A percentile compares a stretch with the other conserved stretches of the same genome.
Conservation (phyloP, 2,888 invertebrate genomes). For the Eucriotettix oculatus region DNA sequence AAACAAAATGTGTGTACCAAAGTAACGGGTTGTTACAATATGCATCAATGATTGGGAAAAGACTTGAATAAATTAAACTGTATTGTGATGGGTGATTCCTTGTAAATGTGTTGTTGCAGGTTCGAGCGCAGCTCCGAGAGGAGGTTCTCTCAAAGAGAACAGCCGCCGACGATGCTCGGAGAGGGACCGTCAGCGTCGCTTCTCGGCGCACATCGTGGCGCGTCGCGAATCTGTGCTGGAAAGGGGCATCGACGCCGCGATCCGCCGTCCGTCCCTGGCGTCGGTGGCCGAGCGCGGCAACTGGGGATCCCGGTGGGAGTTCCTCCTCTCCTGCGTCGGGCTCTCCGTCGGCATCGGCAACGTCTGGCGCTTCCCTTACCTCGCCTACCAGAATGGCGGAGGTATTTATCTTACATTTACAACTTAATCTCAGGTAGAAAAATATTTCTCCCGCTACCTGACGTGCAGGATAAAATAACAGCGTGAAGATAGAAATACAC, state of each 20-base stretch:
- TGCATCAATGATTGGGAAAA: too few relatives aligned
- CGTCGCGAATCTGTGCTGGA: constrained; percentile 18
- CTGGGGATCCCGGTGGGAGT: constrained; percentile 38
- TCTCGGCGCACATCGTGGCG: constrained; percentile 19
- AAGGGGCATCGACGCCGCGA: constrained; percentile 19
- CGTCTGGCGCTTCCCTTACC: constrained; percentile 73
- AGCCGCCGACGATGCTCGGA: constrained; percentile 12
- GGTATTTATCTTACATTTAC: constrained; percentile 25
- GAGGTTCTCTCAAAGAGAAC: constrained; percentile 16
- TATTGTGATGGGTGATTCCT: too few relatives aligned
- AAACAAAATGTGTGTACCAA: too few relatives aligned
- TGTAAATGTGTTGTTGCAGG: too few relatives aligned
- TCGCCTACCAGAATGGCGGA: constrained; percentile 74
- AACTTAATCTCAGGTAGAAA: too few relatives aligned
- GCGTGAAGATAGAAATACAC: too few relatives aligned
- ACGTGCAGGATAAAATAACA: too few relatives aligned
- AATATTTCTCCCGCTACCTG: too few relatives aligned
- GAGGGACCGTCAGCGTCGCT: constrained; percentile 14
- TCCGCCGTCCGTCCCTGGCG: constrained; percentile 19
- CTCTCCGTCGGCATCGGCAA: constrained; percentile 76
- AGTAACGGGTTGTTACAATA: too few relatives aligned
- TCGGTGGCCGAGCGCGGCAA: constrained; percentile 22
- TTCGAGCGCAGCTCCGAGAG: constrained; percentile 6
- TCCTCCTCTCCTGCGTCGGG: constrained; percentile 62
- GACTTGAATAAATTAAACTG: too few relatives aligned